Conservation (phyloP, 2,888 invertebrate genomes). For the Rosalia funebris region DNA sequence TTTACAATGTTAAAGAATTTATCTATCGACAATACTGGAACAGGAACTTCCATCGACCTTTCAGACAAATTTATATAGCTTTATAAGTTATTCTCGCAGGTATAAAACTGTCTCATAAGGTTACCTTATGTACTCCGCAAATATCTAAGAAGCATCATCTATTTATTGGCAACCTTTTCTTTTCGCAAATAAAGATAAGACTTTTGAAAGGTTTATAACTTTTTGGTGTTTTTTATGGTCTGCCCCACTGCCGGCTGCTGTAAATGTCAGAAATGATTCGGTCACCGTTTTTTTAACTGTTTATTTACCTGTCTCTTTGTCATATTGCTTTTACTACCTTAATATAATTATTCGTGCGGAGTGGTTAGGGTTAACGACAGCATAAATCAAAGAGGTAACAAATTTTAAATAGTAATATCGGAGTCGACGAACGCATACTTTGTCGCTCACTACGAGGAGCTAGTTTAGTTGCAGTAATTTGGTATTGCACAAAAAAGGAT, state of each 20-base stretch:
- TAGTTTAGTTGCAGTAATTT: neutral
- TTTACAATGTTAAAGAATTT: too few relatives aligned
- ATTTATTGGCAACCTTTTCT: conserved; percentile 14
- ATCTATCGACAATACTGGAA: too few relatives aligned
- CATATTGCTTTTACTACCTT: conserved; percentile 42
- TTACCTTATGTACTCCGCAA: neutral
- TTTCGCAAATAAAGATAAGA: conserved; percentile 32
- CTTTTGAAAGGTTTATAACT: conserved; percentile 21
- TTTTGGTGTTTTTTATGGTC: conserved; percentile 31
- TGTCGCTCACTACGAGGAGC: neutral
- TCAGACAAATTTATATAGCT: too few relatives aligned
- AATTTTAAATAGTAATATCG: conserved; percentile 12
- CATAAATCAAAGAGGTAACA: conserved; percentile 38
- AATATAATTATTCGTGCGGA: conserved; percentile 22
- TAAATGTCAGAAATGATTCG: conserved; percentile 40
- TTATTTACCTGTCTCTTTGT: conserved; percentile 42
- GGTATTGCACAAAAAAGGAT: conserved; percentile 13
- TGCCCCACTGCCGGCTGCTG: conserved; percentile 20
- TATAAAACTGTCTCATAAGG: neutral
- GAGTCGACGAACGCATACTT: neutral
- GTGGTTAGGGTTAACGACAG: conserved; percentile 30
- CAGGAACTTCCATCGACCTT: too few relatives aligned
- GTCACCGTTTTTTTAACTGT: conserved; percentile 40
- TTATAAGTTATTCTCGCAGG: too few relatives aligned
- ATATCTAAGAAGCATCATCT: neutral